A percentile compares a stretch with the other conserved stretches of the same genome.
phyloP scores from a whole-genome alignment of 1,140 invertebrate genomes.

The honey bee (Apis mellifera) region Amel_HAv3.1 CM009933.2:1080501-1081000 shows the following conservation, averaged over 20 bases:
- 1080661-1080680: neutral
- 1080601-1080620: too few species aligned
- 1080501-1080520: too few species aligned
- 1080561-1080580: too few species aligned
- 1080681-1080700: neutral
- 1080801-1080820: constrained; percentile 46
- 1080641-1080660: neutral
- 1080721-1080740: too few species aligned
- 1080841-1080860: constrained; percentile 65
- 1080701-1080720: neutral
- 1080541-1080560: too few species aligned
- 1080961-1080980: constrained; percentile 75
- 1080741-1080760: constrained; percentile 39
- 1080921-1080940: constrained; percentile 71
- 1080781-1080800: constrained; percentile 68
- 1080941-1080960: constrained; percentile 80
- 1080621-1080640: too few species aligned
- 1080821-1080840: constrained; percentile 52
- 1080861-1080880: constrained; percentile 82
- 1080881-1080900: constrained; percentile 74
- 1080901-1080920: constrained; percentile 76
- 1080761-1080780: constrained; percentile 56
- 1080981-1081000: constrained; percentile 72
- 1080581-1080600: too few species aligned
- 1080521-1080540: too few species aligned